These are phyloP conservation scores for Labrus mixtus DNA, from an alignment of 2,113 vertebrate species.

Conservation along the genomic window DNA sequence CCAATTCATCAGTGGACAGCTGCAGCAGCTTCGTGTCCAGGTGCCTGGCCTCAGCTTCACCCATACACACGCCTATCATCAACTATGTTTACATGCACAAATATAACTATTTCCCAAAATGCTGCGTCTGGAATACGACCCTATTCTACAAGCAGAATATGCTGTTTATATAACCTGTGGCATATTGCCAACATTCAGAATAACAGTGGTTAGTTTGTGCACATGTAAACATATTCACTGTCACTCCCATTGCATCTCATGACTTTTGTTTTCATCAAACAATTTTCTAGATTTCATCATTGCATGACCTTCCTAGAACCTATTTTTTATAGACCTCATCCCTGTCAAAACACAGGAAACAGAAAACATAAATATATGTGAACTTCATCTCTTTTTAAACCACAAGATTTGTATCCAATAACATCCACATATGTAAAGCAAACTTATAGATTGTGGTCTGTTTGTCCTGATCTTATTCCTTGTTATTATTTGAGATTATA, in stretches of 20 bases:
- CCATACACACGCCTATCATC: not conserved
- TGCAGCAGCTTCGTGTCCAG: constrained; percentile 97
- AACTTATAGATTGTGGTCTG: too few species aligned
- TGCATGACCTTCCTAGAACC: not conserved
- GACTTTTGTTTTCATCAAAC: not conserved
- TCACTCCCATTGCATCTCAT: not conserved
- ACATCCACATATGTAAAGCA: too few species aligned
- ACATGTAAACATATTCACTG: not conserved
- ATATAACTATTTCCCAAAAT: not conserved
- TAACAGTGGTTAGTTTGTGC: too few species aligned
- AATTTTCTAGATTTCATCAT: not conserved
- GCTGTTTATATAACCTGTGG: not conserved
- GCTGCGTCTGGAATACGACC: not conserved
- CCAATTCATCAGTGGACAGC: constrained; percentile 95
- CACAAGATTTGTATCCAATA: too few species aligned
- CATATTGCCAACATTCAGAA: too few species aligned
- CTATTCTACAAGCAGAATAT: too few species aligned
- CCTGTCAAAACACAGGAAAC: too few species aligned
- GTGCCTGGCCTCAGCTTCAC: constrained; percentile 84
- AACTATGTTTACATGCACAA: not conserved
- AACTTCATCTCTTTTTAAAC: too few species aligned
- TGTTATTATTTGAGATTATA: too few species aligned
- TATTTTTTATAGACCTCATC: too few species aligned
- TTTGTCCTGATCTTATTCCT: too few species aligned
- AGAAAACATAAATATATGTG: too few species aligned